These are phyloP conservation scores for Chloromyia formosa DNA, from an alignment of 2,888 invertebrate genomes.

Conservation along the genomic window DNA sequence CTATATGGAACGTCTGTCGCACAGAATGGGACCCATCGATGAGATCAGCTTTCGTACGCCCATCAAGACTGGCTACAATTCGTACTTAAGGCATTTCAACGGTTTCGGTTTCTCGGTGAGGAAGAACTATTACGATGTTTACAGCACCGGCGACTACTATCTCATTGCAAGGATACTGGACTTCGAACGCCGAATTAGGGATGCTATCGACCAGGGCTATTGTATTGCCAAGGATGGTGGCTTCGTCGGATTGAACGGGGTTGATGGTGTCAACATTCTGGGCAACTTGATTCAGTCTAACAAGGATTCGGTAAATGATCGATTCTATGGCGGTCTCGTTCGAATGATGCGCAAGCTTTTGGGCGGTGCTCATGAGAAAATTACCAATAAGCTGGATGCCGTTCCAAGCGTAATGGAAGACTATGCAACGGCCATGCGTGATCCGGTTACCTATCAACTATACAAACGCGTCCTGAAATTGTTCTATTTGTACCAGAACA, in stretches of 20 bases:
- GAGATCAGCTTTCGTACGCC: constrained; percentile 67
- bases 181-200: constrained; percentile 64
- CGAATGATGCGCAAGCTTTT: constrained; percentile 26
- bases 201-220: constrained; percentile 66
- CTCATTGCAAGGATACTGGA: constrained; percentile 61
- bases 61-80: constrained; percentile 70
- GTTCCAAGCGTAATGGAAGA: constrained; percentile 71
- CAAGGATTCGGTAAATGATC: constrained; percentile 54
- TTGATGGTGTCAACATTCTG: constrained; percentile 65
- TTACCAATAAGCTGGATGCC: constrained; percentile 51
- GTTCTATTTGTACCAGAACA: constrained; percentile 69
- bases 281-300: constrained; percentile 66
- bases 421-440: constrained; percentile 71
- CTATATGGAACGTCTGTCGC: constrained; percentile 78
- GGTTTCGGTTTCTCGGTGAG: constrained; percentile 74
- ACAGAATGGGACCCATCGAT: constrained; percentile 72
- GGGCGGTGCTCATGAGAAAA: constrained; percentile 51
- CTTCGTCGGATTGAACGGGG: constrained; percentile 56
- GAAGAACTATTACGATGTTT: constrained; percentile 67
- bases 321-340: constrained; percentile 20
- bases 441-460: constrained; percentile 76
- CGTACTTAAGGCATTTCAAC: constrained; percentile 71
- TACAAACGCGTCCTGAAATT: constrained; percentile 70
- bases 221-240: constrained; percentile 57
- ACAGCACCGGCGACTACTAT: constrained; percentile 63